phyloP scores from a whole-genome alignment of 1,140 invertebrate genomes.

The Pseudoatta argentina region DNA sequence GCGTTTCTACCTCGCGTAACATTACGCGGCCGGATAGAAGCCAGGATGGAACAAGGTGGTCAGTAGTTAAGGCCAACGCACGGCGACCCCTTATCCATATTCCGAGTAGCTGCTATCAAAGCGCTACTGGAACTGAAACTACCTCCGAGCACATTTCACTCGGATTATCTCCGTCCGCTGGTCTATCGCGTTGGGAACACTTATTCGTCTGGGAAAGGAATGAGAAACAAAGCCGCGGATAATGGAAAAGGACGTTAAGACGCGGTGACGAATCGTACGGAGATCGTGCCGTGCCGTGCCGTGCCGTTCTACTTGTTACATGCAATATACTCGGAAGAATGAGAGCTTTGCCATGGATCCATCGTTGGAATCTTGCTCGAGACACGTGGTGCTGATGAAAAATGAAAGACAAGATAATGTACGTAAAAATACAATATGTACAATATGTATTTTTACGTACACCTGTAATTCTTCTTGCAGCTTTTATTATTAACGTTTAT shows the following conservation, averaged over 20 bases:
- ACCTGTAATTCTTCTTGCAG: slow-evolving; percentile 1
- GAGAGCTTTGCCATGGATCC: background rate
- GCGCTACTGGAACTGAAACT: slow-evolving; percentile 63
- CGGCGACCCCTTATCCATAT: slow-evolving; percentile 37
- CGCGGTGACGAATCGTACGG: slow-evolving; percentile 35
- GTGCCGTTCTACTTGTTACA: slow-evolving; percentile 6
- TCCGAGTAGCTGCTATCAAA: slow-evolving; percentile 59
- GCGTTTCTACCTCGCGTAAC: slow-evolving; percentile 52
- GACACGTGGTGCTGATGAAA: background rate
- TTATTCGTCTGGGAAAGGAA: slow-evolving; percentile 21
- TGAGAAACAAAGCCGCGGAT: slow-evolving; percentile 33
- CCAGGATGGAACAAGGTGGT: slow-evolving; percentile 38
- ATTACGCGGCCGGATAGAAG: slow-evolving; percentile 50
- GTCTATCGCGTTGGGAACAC: slow-evolving; percentile 51
- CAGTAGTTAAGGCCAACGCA: slow-evolving; percentile 54
- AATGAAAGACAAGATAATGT: background rate
- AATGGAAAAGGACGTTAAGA: slow-evolving; percentile 26
- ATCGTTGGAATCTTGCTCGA: background rate
- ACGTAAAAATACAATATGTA: background rate
- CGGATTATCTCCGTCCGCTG: slow-evolving; percentile 64
- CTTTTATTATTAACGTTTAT: slow-evolving; percentile 24
- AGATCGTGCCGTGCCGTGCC: slow-evolving; percentile 10
- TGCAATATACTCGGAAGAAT: background rate
- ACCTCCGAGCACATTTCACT: slow-evolving; percentile 45
- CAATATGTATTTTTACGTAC: too few relatives aligned